Conservation (phyloP, 1,140 invertebrate genomes). For the Philaenus spumarius region DNA sequence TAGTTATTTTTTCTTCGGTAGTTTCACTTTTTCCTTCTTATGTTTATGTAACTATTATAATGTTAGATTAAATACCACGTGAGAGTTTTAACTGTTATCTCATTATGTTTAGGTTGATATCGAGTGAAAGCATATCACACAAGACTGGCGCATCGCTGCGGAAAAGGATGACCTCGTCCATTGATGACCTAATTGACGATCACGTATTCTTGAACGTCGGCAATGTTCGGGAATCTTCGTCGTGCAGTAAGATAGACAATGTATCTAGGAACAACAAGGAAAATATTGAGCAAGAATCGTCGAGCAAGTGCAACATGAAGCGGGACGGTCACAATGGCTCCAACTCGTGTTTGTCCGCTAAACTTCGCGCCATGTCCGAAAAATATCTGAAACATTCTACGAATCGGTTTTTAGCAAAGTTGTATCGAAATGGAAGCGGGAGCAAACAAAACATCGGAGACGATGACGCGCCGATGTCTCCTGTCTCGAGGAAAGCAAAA, state of each 20-base stretch:
- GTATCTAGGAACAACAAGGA: conserved; percentile 1
- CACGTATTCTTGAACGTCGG: conserved; percentile 11
- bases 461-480: conserved; percentile 41
- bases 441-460: conserved; percentile 36
- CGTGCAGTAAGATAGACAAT: conserved; percentile 9
- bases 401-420: conserved; percentile 57
- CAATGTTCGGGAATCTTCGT: background rate
- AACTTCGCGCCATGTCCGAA: conserved; percentile 62
- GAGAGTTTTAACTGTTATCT: background rate
- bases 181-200: conserved; percentile 15
- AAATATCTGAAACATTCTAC: conserved; percentile 57
- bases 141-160: background rate
- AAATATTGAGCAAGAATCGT: background rate
- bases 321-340: background rate
- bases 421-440: conserved; percentile 46
- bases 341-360: conserved; percentile 52
- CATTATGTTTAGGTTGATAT: background rate
- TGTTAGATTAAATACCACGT: too few species aligned
- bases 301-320: background rate
- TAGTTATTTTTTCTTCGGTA: too few species aligned
- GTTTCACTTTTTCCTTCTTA: too few species aligned
- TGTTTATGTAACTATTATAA: too few species aligned
- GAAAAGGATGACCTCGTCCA: conserved; percentile 15
- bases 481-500: conserved; percentile 47
- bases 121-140: background rate